Percentiles rank a stretch among this genome's conserved stretches.
Evolutionary conservation across 2,113 vertebrate genomes (phyloP).

Genomic region (Cyanoliseus patagonus): DNA sequence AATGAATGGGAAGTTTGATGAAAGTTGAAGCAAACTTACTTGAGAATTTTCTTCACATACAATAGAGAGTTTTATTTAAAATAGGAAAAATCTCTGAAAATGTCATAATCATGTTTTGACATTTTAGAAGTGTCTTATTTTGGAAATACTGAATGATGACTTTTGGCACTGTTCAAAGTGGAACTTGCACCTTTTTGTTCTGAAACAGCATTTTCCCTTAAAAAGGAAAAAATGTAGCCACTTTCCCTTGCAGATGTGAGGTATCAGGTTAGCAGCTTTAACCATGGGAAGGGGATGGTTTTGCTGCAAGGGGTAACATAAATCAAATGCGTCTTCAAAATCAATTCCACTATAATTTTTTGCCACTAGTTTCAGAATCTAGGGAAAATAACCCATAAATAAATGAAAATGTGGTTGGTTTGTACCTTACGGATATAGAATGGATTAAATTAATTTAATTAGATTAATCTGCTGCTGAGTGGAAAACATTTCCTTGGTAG

Average conservation of each 20-base stretch:
- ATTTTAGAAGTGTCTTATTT: not conserved
- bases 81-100: not conserved
- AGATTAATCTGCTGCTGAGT: slow-evolving; percentile 1
- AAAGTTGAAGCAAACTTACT: no score
- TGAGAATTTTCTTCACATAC: no score
- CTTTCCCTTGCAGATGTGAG: slow-evolving; percentile 33
- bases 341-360: not conserved
- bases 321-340: slow-evolving; percentile 54
- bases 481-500: slow-evolving; percentile 13
- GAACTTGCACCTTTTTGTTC: no score
- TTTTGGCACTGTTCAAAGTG: no score
- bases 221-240: not conserved
- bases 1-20: no score
- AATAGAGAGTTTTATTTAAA: no score
- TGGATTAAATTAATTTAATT: slow-evolving; percentile 53
- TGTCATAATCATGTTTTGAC: not conserved
- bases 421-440: slow-evolving; percentile 13
- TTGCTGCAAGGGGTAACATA: slow-evolving; percentile 36
- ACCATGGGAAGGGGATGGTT: slow-evolving; percentile 9
- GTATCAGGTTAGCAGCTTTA: slow-evolving; percentile 4
- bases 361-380: not conserved
- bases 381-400: slow-evolving; percentile 36
- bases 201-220: not conserved
- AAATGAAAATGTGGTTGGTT: slow-evolving; percentile 8
- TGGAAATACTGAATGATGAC: not conserved